These are phyloP conservation scores for Philereme vetulata DNA, from an alignment of 2,888 invertebrate genomes.

Conservation along the genomic window DNA sequence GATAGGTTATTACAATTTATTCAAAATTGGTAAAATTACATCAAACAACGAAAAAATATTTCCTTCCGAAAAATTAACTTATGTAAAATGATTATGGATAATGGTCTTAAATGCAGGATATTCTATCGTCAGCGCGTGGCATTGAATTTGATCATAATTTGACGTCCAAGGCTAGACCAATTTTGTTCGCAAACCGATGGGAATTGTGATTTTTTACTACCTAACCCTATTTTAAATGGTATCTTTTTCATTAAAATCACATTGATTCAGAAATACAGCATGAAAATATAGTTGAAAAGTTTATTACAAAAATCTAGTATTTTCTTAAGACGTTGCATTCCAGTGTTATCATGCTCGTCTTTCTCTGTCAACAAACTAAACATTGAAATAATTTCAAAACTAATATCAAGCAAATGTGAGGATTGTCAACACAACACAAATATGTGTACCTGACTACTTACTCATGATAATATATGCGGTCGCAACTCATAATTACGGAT, in stretches of 20 bases:
- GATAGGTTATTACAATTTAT: too few species aligned
- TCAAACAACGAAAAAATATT: conserved; percentile 6
- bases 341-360: too few species aligned
- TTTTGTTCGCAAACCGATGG: conserved; percentile 16
- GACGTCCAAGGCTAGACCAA: conserved; percentile 29
- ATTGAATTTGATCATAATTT: conserved; percentile 35
- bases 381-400: too few species aligned
- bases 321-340: too few species aligned
- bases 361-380: too few species aligned
- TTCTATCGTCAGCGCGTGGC: conserved; percentile 25
- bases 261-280: too few species aligned
- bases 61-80: conserved; percentile 21
- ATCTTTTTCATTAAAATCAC: too few species aligned
- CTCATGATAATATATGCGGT: conserved; percentile 19
- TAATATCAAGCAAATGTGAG: background rate
- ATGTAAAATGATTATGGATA: conserved; percentile 22
- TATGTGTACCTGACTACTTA: conserved; percentile 12
- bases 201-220: background rate
- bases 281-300: too few species aligned
- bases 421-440: conserved; percentile 25
- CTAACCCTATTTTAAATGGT: too few species aligned
- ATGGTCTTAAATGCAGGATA: conserved; percentile 38
- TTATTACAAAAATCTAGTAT: too few species aligned
- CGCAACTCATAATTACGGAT: conserved; percentile 33
- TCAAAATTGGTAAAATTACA: conserved; percentile 1